Evolutionary conservation across 1,140 invertebrate species (phyloP).

Genomic region (Homarus americanus): DNA sequence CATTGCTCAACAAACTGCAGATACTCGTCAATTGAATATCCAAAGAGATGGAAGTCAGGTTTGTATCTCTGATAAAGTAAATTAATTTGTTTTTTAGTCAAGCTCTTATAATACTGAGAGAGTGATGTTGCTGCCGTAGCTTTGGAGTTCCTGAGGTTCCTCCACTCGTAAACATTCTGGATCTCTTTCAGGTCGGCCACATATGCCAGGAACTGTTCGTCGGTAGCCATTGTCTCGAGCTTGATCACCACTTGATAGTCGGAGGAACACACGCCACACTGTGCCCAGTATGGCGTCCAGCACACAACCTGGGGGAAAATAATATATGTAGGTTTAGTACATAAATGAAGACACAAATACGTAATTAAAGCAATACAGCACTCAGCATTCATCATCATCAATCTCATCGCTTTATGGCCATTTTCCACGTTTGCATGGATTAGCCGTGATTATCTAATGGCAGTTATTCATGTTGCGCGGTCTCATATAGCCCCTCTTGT

Average conservation of each 20-base stretch:
- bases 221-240: conserved; percentile 50
- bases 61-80: conserved; percentile 34
- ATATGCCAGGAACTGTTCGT: conserved; percentile 56
- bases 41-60: conserved; percentile 55
- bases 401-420: no score
- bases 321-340: background rate
- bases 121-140: background rate
- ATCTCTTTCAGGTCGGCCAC: conserved; percentile 63
- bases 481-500: no score
- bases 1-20: background rate
- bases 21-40: conserved; percentile 47
- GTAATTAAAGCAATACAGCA: no score
- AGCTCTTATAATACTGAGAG: conserved; percentile 29
- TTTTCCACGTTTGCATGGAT: no score
- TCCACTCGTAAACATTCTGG: conserved; percentile 52
- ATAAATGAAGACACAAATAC: background rate
- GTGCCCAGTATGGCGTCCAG: conserved; percentile 57
- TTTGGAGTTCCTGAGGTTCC: background rate
- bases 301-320: conserved; percentile 38
- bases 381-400: no score
- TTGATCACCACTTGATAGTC: conserved; percentile 60
- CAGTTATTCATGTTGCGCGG: no score
- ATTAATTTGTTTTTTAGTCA: conserved; percentile 28
- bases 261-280: conserved; percentile 58
- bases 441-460: no score